Evolutionary conservation across 1,140 invertebrate genomes (phyloP).

Genomic region (Mamestra configurata): DNA sequence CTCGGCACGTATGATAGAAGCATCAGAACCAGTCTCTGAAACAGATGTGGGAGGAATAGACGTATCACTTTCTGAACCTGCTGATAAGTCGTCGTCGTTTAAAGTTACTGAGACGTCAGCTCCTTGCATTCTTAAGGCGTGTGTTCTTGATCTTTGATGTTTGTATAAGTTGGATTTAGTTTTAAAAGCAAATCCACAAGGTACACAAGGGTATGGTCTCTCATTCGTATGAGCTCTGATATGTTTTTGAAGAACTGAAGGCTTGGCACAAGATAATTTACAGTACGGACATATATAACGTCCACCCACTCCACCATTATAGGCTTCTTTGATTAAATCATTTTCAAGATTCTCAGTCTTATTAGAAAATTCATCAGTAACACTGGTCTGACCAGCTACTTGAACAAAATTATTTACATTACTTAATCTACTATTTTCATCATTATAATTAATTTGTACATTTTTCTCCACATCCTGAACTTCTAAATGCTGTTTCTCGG

Average conservation of each 20-base stretch:
- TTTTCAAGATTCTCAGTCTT: constrained; percentile 87
- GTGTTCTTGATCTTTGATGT: constrained; percentile 94
- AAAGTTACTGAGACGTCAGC: constrained; percentile 85
- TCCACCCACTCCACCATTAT: constrained; percentile 83
- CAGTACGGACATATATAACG: constrained; percentile 96
- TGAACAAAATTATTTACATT: constrained; percentile 86
- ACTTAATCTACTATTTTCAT: constrained; percentile 84
- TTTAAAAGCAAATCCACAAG: constrained; percentile 97
- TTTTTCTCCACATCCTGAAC: constrained; percentile 76
- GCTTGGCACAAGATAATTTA: constrained; percentile 96
- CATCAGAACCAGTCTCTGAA: constrained; percentile 77
- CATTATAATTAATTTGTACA: constrained; percentile 88
- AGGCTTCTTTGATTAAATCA: constrained; percentile 85
- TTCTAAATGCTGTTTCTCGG: constrained; percentile 63
- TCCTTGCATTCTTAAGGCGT: constrained; percentile 91
- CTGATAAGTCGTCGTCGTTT: constrained; percentile 87
- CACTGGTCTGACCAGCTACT: constrained; percentile 86
- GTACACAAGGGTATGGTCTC: constrained; percentile 95
- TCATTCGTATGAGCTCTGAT: constrained; percentile 97
- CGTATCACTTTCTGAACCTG: constrained; percentile 87
- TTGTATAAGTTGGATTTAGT: constrained; percentile 98
- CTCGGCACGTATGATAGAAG: constrained; percentile 69
- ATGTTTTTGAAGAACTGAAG: constrained; percentile 98
- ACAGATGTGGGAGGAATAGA: constrained; percentile 77
- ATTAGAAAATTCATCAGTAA: constrained; percentile 85